These are phyloP conservation scores for Stenchaetothrips biformis DNA, from an alignment of 2,888 invertebrate species.

Conservation along the genomic window DNA sequence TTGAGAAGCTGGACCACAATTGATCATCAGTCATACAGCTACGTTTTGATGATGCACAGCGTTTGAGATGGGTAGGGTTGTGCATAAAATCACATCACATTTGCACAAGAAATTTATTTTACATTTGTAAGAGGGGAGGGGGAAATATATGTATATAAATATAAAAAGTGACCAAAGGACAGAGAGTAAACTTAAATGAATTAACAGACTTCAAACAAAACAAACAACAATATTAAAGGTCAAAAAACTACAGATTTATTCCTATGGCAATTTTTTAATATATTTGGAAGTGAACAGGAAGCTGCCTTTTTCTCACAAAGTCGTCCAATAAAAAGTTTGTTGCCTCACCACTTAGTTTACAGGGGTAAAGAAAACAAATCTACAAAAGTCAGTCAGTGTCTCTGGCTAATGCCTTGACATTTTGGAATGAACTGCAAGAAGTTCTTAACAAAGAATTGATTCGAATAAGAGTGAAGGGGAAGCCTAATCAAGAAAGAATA, in stretches of 20 bases:
- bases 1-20: too few relatives aligned
- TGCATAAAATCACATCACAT: neutral
- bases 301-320: neutral
- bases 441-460: neutral
- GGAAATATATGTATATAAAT: conserved; percentile 17
- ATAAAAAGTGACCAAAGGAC: neutral
- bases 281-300: neutral
- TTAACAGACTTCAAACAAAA: conserved; percentile 18
- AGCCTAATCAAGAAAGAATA: neutral
- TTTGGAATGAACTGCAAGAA: neutral
- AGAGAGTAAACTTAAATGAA: neutral
- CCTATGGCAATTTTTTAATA: neutral
- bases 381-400: neutral
- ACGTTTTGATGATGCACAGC: too few relatives aligned
- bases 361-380: neutral
- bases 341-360: neutral
- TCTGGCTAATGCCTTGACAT: neutral
- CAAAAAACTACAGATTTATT: neutral
- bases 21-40: too few relatives aligned
- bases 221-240: neutral
- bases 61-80: neutral
- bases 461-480: neutral
- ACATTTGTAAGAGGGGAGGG: conserved; percentile 1
- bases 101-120: neutral
- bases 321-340: neutral